These are phyloP conservation scores for Tenthredo amoena DNA, from an alignment of 2,888 invertebrate genomes.

Conservation along the genomic window DNA sequence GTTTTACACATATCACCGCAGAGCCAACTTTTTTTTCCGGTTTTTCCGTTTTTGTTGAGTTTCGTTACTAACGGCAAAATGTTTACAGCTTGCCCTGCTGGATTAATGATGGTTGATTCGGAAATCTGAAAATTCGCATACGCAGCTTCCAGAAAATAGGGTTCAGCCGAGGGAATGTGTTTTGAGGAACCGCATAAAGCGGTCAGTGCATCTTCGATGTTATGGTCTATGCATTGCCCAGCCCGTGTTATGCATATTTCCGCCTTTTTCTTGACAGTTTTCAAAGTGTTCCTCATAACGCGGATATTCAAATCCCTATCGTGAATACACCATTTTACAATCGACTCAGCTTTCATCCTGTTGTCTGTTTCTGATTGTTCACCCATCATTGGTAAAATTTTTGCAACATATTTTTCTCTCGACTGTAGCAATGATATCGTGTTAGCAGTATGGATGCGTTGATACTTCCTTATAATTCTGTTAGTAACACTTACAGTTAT, in stretches of 20 bases:
- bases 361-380: neutral
- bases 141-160: constrained; percentile 55
- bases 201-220: neutral
- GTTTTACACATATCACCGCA: constrained; percentile 28
- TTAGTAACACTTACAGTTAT: neutral
- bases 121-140: constrained; percentile 49
- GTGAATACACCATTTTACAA: constrained; percentile 41
- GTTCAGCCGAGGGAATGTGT: constrained; percentile 55
- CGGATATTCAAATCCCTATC: neutral
- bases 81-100: constrained; percentile 49
- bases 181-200: constrained; percentile 52
- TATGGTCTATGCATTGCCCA: neutral
- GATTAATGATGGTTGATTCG: constrained; percentile 53
- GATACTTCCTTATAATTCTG: neutral
- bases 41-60: constrained; percentile 28
- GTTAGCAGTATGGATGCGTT: neutral
- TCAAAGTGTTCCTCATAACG: neutral
- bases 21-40: constrained; percentile 43
- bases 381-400: neutral
- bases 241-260: neutral
- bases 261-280: neutral
- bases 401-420: neutral
- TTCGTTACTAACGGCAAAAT: constrained; percentile 50
- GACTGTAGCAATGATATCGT: neutral
- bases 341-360: constrained; percentile 23